Percentiles rank a stretch among this genome's conserved stretches.
Evolutionary conservation across 2,797 vertebrate species (phyloP).

Genomic region (Carduelis carduelis): DNA sequence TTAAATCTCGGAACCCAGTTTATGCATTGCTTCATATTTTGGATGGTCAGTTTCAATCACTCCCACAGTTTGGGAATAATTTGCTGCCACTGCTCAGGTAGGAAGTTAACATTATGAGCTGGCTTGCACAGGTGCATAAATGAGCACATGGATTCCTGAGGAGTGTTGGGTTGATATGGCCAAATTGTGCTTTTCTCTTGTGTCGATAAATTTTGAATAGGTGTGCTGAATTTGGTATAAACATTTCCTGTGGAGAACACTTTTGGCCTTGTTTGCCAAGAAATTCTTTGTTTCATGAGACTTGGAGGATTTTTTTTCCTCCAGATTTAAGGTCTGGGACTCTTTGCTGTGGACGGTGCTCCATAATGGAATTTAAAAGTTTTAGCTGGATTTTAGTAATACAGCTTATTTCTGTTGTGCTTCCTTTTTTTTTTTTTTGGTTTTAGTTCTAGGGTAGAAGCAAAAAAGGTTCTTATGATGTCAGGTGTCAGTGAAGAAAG

Average conservation of each 20-base stretch:
- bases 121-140: not conserved
- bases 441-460: not conserved
- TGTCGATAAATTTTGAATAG: not conserved
- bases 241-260: not conserved
- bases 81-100: not conserved
- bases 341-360: not conserved
- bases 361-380: not conserved
- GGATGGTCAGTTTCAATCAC: not conserved
- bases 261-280: not conserved
- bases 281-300: not conserved
- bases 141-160: not conserved
- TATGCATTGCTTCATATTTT: not conserved
- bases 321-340: not conserved
- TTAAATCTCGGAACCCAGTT: not conserved
- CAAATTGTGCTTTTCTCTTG: not conserved
- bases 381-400: not conserved
- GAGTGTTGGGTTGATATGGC: not conserved
- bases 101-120: not conserved
- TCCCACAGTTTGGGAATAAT: not conserved
- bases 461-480: not conserved
- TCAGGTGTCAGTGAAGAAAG: not conserved
- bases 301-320: not conserved
- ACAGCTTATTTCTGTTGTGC: not conserved
- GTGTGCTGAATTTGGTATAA: not conserved
- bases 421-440: not conserved